Percentiles rank a stretch among this genome's conserved stretches.
Conservation (phyloP, 2,113 vertebrate genomes). For the Salvelinus fontinalis region DNA sequence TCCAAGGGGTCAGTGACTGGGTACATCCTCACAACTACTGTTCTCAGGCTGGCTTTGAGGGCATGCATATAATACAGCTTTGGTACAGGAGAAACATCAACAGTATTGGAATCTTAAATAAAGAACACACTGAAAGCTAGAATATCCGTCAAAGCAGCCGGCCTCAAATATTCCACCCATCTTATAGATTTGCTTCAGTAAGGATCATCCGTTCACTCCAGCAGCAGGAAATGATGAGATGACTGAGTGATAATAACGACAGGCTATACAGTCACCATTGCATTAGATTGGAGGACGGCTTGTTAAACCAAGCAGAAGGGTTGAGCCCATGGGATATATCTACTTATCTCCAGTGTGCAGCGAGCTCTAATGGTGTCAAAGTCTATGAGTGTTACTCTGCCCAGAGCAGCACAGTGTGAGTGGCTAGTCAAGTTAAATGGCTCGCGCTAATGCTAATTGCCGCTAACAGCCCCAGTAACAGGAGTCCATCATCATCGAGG, state of each 20-base stretch:
- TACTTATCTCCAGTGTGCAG: not conserved
- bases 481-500: constrained; percentile 30
- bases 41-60: too few species aligned
- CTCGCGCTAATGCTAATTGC: constrained; percentile 52
- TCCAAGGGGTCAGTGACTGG: too few species aligned
- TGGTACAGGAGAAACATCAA: too few species aligned
- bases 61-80: too few species aligned
- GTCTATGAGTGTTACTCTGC: constrained; percentile 45
- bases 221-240: not conserved
- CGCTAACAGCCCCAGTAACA: constrained; percentile 51
- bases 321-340: constrained; percentile 37
- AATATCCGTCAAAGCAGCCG: constrained; percentile 17
- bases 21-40: too few species aligned
- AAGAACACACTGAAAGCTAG: too few species aligned
- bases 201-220: constrained; percentile 11
- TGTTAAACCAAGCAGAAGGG: constrained; percentile 38
- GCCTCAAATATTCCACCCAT: constrained; percentile 24
- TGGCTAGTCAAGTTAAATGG: constrained; percentile 18
- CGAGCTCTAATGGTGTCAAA: constrained; percentile 36
- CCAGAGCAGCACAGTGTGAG: constrained; percentile 27
- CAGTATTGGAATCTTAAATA: too few species aligned
- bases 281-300: constrained; percentile 30
- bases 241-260: constrained; percentile 20
- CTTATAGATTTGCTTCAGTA: not conserved
- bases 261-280: constrained; percentile 34